phyloP scores from a whole-genome alignment of 2,797 vertebrate genomes.

The Fringilla coelebs region DNA sequence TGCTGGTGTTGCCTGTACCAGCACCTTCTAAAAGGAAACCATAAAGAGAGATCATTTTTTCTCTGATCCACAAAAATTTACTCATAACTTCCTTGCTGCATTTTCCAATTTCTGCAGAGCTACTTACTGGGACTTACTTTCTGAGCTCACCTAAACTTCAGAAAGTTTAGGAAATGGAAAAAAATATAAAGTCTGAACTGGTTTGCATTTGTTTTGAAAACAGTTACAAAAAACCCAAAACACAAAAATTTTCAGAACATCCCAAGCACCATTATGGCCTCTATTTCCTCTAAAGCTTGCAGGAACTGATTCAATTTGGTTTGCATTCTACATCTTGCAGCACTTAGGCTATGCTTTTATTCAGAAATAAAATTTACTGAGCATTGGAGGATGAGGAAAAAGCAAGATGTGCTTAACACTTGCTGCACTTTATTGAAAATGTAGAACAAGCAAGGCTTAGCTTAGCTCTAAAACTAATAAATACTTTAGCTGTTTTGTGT shows the following conservation, averaged over 20 bases:
- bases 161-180: neutral
- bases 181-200: neutral
- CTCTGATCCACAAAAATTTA: neutral
- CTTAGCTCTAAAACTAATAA: constrained; percentile 69
- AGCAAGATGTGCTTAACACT: constrained; percentile 58
- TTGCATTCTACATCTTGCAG: neutral
- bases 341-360: constrained; percentile 17
- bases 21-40: neutral
- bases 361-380: constrained; percentile 58
- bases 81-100: neutral
- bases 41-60: rapidly evolving
- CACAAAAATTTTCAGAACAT: neutral
- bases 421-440: constrained; percentile 63
- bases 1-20: neutral
- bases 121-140: neutral
- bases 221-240: neutral
- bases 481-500: constrained; percentile 59
- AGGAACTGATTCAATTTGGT: neutral
- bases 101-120: neutral
- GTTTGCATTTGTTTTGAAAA: neutral
- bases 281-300: neutral
- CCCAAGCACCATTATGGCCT: neutral
- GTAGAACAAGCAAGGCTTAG: constrained; percentile 55
- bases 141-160: neutral
- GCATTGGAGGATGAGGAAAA: constrained; percentile 59